Conservation (phyloP, 2,888 invertebrate genomes). For the Syritta pipiens region DNA sequence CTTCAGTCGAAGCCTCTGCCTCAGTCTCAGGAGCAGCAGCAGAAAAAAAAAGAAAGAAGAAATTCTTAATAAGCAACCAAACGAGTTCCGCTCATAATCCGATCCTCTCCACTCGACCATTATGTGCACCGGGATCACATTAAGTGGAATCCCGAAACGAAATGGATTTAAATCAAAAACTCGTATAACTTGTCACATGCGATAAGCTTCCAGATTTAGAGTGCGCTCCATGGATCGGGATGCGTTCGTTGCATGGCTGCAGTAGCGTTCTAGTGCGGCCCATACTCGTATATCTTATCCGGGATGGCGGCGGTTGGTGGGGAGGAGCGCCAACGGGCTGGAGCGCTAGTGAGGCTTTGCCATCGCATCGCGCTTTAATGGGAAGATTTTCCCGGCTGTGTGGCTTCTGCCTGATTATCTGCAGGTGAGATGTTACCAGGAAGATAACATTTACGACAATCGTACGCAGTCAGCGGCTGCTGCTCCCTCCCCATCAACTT, state of each 20-base stretch:
- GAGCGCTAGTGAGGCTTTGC: neutral
- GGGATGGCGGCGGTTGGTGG: neutral
- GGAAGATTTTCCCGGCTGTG: constrained; percentile 35
- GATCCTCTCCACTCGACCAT: constrained; percentile 65
- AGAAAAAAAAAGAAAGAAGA: constrained; percentile 13
- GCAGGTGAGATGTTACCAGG: constrained; percentile 64
- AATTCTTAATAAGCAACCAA: constrained; percentile 66
- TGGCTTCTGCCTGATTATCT: constrained; percentile 64
- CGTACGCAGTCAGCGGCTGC: constrained; percentile 35
- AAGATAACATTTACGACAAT: constrained; percentile 67
- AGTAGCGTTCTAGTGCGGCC: constrained; percentile 44
- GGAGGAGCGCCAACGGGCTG: neutral
- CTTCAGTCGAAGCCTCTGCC: too few relatives aligned
- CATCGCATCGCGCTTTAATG: constrained; percentile 8
- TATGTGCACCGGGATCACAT: constrained; percentile 68
- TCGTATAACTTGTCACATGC: constrained; percentile 69
- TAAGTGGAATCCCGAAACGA: constrained; percentile 68
- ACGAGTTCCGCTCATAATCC: constrained; percentile 67
- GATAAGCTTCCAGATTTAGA: constrained; percentile 67
- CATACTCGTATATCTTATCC: constrained; percentile 52
- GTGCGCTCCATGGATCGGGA: constrained; percentile 35
- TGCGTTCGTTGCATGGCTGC: constrained; percentile 33
- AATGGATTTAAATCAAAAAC: constrained; percentile 70
- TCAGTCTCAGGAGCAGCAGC: neutral
- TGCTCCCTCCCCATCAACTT: constrained; percentile 53